These are phyloP conservation scores for Hemitrygon akajei DNA, from an alignment of 2,797 vertebrate genomes.

Conservation along the genomic window DNA sequence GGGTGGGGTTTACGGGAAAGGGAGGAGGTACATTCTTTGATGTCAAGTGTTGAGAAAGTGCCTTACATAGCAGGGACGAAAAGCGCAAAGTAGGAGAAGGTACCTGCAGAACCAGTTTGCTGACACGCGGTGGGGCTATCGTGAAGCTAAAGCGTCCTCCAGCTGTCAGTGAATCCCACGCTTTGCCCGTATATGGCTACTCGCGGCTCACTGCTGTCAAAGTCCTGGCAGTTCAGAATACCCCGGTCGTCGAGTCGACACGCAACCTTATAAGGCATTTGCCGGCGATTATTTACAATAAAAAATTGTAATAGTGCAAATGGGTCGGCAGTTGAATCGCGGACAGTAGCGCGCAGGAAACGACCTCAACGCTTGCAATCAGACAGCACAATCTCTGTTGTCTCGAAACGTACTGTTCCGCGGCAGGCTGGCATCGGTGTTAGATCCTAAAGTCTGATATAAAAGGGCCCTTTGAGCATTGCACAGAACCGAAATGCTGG, in stretches of 20 bases:
- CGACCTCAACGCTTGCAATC: neutral
- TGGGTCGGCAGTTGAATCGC: neutral
- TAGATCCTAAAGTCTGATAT: neutral
- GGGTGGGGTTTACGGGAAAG: neutral
- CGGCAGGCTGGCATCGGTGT: neutral
- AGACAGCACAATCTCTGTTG: neutral
- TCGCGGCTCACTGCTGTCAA: neutral
- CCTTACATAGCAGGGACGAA: neutral
- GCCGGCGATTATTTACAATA: constrained; percentile 27
- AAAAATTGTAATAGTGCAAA: neutral
- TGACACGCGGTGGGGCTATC: neutral
- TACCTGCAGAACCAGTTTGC: neutral
- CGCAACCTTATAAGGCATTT: constrained; percentile 26
- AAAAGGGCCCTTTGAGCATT: neutral
- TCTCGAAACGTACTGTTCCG: neutral
- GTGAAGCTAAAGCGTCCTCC: neutral
- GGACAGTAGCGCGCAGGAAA: neutral
- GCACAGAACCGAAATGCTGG: neutral
- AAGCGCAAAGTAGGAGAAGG: no score
- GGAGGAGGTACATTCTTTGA: neutral
- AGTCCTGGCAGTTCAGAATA: neutral
- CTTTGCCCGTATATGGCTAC: constrained; percentile 33
- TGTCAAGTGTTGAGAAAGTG: neutral
- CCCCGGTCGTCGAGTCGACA: neutral
- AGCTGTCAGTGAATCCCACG: neutral